A percentile compares a stretch with the other conserved stretches of the same genome.
Conservation (phyloP, 2,113 vertebrate species). For the Chionomys nivalis region DNA sequence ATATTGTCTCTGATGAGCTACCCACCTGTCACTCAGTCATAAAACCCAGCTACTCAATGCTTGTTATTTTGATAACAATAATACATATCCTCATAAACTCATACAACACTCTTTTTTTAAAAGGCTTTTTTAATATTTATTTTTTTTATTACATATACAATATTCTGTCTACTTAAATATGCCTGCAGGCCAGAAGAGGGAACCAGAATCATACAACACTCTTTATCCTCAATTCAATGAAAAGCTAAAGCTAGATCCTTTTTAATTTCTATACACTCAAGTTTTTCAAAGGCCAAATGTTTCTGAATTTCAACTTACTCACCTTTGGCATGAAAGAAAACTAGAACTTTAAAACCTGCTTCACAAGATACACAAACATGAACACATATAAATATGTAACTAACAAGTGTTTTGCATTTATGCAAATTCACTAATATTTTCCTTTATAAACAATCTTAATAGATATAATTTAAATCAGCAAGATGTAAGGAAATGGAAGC, state of each 20-base stretch:
- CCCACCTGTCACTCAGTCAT: not conserved
- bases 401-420: not conserved
- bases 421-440: not conserved
- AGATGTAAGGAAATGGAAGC: not conserved
- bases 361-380: not conserved
- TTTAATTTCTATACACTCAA: not conserved
- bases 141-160: too few relatives aligned
- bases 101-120: not conserved
- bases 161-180: too few relatives aligned
- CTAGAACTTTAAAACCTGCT: not conserved
- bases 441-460: not conserved
- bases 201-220: not conserved
- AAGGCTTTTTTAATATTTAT: too few relatives aligned
- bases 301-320: not conserved
- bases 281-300: not conserved
- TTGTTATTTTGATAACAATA: constrained; percentile 6
- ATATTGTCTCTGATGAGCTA: not conserved
- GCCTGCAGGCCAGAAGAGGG: too few relatives aligned
- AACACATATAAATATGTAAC: not conserved
- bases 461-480: not conserved
- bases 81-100: not conserved
- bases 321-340: not conserved
- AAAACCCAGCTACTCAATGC: not conserved
- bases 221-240: not conserved
- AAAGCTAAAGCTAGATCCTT: not conserved